Evolutionary conservation across 1,140 invertebrate species (phyloP), one percentile per base, ranked within the genome.

Genomic region (Mycetomoellerius zeteki): DNA sequence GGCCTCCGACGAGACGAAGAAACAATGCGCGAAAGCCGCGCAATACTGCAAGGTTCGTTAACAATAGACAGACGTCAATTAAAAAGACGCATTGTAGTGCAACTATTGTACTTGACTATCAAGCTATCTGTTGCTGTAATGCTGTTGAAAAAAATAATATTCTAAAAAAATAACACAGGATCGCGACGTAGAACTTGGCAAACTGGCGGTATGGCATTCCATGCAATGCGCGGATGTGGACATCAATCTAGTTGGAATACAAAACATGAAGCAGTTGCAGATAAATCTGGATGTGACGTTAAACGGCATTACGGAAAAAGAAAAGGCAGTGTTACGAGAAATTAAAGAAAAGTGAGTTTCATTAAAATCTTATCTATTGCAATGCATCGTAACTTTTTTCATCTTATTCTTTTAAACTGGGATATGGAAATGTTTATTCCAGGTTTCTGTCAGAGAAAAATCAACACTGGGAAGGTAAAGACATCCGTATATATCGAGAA

Each of bases 231-330:
- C 95, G 2, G 96, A 96, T 30, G 95, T 96, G 24, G 93, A 96
- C 75, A 97, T 97, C 0, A 96, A 97, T 92, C 92, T 98, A 10
- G 96, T 97, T 82, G 98, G 98, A 37, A 97, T 98, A 95, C 97
- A 97, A 93, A 97, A 94, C 87, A 92, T 94, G 3, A 91, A 96
- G 7, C 94, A 97, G 82, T 92, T 98, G n/a, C 85, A 96, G 3
- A 95, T 95, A 27, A 98, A 97, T 92, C 87, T 98, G 47, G 94
- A 96, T 56, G 47, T 92, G 7, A 33, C 86, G 2, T 81, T 33
- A 86, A 88, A 96, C 72, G 97, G 97, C 1, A 95, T 98, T 30
- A 96, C 91, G 4, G 94, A 96, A 1, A 94, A 96, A 85, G 97
- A 98, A 94, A 95, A 96, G 91, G 89, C 94, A 90, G 90, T 97